Base-by-base conservation (phyloP, 2,797 vertebrate species). In the Coreius guichenoti region DNA sequence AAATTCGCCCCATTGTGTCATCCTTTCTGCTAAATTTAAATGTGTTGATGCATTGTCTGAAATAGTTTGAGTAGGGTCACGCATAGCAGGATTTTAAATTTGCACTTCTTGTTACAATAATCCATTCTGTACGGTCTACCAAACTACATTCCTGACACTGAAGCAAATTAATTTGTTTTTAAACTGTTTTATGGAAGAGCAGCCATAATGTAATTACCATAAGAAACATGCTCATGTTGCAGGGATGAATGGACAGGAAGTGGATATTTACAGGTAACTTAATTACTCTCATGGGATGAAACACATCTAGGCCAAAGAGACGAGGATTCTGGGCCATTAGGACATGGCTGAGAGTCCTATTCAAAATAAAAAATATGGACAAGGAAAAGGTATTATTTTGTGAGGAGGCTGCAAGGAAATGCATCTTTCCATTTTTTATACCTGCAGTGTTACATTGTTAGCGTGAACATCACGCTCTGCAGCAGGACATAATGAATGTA, bases 211-310 rank as follows among this genome's bases (percentile, higher is more conserved):
- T 93, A 95, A 95, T 95, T 93, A 94, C 94, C 93, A 90, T 88
- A 91, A 93, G 93, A 94, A 92, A 88, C 90, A 90, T 90, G 84
- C 79, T 85, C 86, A 79, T 91, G 85, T 92, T 92, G 92, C 91
- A 91, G 90, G 93, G 94, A 96, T 92, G 90, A 93, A 95, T 94
- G 93, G 81, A 88, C 88, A 90, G 86, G 82, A 29, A 36, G 91
- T 88, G 92, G 91, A 94, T 94, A 95, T 95, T 95, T 96, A 94
- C 94, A 95, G 94, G 93, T 94, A 94, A 92, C 94, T 94, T 94
- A 94, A 95, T 95, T 94, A 94, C 93, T 92, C 92, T 92, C 89
- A 89, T 90, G 92, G 94, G 94, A 95, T 95, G 94, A 95, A 95
- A 94, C 92, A 92, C 92, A 94, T 93, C 93, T 93, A 92, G 94